phyloP scores from a whole-genome alignment of 1,140 invertebrate species.

The Euwallacea similis region DNA sequence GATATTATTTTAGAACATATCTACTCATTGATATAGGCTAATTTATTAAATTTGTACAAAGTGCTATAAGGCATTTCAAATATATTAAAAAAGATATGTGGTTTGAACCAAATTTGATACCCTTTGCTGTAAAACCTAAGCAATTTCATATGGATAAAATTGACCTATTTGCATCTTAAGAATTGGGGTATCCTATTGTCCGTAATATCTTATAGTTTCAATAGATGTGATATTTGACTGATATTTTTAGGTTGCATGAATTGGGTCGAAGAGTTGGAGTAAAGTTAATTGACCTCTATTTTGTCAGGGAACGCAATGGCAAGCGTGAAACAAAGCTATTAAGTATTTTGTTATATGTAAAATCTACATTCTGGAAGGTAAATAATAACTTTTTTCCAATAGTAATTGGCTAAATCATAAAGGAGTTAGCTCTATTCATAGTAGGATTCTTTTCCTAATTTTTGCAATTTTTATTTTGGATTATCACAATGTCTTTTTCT shows the following conservation, averaged over 20 bases:
- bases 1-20: too few relatives aligned
- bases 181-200: too few relatives aligned
- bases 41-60: too few relatives aligned
- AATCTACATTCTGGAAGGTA: conserved; percentile 96
- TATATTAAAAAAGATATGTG: too few relatives aligned
- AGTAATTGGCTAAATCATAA: neutral
- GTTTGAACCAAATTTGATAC: too few relatives aligned
- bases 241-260: conserved; percentile 76
- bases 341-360: conserved; percentile 94
- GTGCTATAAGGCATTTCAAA: too few relatives aligned
- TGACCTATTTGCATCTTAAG: too few relatives aligned
- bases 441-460: neutral
- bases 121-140: too few relatives aligned
- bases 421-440: conserved; percentile 12
- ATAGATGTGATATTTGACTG: too few relatives aligned
- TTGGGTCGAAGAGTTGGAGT: conserved; percentile 94
- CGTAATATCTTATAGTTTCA: too few relatives aligned
- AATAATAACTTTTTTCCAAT: conserved; percentile 2
- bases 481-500: neutral
- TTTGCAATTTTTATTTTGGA: neutral
- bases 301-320: conserved; percentile 88
- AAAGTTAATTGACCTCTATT: conserved; percentile 90
- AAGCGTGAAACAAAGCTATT: conserved; percentile 95
- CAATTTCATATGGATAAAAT: neutral
- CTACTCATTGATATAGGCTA: too few relatives aligned